Conservation (phyloP, 2,113 vertebrate genomes). For the Oreochromis niloticus region DNA sequence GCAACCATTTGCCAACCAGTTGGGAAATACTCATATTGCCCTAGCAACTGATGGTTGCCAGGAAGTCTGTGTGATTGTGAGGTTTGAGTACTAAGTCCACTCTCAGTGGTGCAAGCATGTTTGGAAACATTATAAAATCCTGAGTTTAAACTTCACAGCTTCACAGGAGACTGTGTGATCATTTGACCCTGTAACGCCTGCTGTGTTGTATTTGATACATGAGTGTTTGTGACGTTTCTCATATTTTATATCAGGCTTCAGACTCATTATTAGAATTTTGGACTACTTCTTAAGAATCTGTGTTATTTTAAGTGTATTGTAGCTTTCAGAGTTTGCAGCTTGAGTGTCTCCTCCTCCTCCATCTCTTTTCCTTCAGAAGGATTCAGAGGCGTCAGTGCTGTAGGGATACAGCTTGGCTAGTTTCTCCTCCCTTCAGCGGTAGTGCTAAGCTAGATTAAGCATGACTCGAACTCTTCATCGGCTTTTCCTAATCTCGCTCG, state of each 20-base stretch:
- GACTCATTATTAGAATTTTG: neutral
- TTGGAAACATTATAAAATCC: too few species aligned
- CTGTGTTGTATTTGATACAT: too few species aligned
- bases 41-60: neutral
- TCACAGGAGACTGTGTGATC: too few species aligned
- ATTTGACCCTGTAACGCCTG: too few species aligned
- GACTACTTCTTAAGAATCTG: neutral
- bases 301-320: neutral
- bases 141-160: too few species aligned
- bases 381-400: neutral
- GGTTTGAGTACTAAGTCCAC: neutral
- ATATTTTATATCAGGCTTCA: neutral
- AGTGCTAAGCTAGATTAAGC: neutral
- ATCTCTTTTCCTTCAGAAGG: neutral
- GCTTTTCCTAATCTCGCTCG: neutral
- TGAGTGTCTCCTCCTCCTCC: neutral
- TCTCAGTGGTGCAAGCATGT: too few species aligned
- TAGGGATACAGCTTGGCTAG: neutral
- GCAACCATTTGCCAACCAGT: neutral
- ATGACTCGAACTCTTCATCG: neutral
- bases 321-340: neutral
- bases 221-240: neutral
- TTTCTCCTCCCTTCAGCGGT: neutral
- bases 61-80: neutral
- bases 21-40: neutral